phyloP scores from a whole-genome alignment of 2,888 invertebrate genomes.

The Agonum fuliginosum region DNA sequence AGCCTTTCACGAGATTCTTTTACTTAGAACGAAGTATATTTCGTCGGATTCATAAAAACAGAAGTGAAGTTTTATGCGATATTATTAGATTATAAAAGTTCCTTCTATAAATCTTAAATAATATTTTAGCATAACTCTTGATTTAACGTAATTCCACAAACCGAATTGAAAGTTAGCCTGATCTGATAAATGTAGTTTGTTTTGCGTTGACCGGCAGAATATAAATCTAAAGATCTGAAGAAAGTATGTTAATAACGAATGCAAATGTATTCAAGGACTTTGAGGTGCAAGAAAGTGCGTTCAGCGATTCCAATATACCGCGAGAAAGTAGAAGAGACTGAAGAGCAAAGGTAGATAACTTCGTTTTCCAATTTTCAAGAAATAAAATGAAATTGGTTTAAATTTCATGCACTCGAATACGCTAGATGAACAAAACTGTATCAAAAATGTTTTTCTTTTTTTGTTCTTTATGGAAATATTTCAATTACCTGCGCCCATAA shows the following conservation, averaged over 20 bases:
- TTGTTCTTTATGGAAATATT: slow-evolving; percentile 37
- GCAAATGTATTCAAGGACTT: slow-evolving; percentile 35
- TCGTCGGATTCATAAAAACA: too few species aligned
- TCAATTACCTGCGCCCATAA: slow-evolving; percentile 31
- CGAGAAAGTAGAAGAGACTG: not conserved
- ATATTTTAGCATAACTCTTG: slow-evolving; percentile 4
- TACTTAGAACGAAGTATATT: too few species aligned
- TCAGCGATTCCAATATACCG: slow-evolving; percentile 13
- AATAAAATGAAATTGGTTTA: slow-evolving; percentile 29
- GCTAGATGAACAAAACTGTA: slow-evolving; percentile 11
- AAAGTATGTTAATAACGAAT: slow-evolving; percentile 40
- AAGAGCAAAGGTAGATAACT: slow-evolving; percentile 40
- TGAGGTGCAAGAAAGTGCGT: slow-evolving; percentile 34
- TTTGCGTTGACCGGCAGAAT: slow-evolving; percentile 18
- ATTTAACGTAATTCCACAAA: slow-evolving; percentile 13
- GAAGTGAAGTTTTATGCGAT: not conserved
- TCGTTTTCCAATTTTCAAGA: slow-evolving; percentile 22
- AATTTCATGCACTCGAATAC: slow-evolving; percentile 30
- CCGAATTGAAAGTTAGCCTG: slow-evolving; percentile 14
- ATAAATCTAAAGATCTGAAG: slow-evolving; percentile 27
- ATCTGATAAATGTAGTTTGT: slow-evolving; percentile 33
- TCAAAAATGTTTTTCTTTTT: slow-evolving; percentile 40
- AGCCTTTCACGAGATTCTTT: too few species aligned
- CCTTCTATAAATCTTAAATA: slow-evolving; percentile 9
- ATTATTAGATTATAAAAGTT: slow-evolving; percentile 12